Conservation (phyloP, 2,113 vertebrate species). For the Fregetta grallaria region DNA sequence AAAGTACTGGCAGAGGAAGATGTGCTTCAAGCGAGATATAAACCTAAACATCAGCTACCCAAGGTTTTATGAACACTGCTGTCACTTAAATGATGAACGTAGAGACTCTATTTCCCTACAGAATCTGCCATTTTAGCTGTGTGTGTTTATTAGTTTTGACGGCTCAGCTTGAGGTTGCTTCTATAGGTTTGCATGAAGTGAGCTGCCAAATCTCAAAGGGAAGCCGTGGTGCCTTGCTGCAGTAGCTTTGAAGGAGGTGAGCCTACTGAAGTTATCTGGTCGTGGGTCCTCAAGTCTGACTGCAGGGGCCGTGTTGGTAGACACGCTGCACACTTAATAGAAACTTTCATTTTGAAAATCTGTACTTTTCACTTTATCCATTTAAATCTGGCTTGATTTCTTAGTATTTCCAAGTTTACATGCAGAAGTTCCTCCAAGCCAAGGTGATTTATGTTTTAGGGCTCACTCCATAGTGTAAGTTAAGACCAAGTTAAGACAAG, state of each 20-base stretch:
- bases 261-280: not conserved
- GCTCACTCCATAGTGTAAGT: not conserved
- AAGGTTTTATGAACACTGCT: not conserved
- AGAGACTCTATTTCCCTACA: not conserved
- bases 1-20: not conserved
- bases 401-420: not conserved
- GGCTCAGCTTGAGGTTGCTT: not conserved
- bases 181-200: not conserved
- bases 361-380: not conserved
- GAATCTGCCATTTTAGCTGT: not conserved
- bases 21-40: not conserved
- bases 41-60: not conserved
- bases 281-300: not conserved
- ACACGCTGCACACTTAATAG: not conserved
- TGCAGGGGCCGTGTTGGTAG: not conserved
- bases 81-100: not conserved
- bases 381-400: not conserved
- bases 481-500: not conserved
- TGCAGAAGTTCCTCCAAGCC: not conserved
- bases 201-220: not conserved
- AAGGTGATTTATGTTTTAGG: not conserved
- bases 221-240: not conserved
- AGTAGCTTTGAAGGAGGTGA: not conserved
- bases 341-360: not conserved
- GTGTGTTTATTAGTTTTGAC: not conserved